phyloP scores from a whole-genome alignment of 1,140 invertebrate species.

The Lepidurus apus region DNA sequence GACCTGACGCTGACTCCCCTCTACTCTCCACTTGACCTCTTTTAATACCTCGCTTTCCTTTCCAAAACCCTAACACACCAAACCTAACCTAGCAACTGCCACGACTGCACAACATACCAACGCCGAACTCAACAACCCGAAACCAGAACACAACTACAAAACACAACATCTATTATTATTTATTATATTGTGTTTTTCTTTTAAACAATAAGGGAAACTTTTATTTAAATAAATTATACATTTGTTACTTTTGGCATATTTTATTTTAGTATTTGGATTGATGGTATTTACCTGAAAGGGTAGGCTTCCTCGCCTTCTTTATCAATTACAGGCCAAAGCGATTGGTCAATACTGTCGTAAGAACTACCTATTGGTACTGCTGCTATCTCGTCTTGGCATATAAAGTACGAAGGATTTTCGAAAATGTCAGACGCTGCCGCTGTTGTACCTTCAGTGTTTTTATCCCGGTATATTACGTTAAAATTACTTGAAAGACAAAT shows the following conservation, averaged over 20 bases:
- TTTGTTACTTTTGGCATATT: background rate
- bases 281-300: constrained; percentile 5
- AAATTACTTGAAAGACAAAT: background rate
- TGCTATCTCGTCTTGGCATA: background rate
- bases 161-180: background rate
- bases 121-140: no score
- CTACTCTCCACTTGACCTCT: no score
- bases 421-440: background rate
- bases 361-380: background rate
- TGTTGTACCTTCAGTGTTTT: background rate
- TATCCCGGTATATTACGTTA: background rate
- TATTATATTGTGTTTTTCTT: background rate
- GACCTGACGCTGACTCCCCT: no score
- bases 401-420: background rate
- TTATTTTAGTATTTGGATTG: background rate
- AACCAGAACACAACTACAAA: no score
- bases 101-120: no score
- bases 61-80: no score
- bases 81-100: no score
- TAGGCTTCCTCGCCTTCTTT: background rate
- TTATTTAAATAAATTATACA: constrained; percentile 9
- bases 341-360: background rate
- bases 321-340: background rate
- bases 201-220: background rate
- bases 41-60: no score